Percentiles rank a stretch among this genome's conserved stretches.
These are phyloP conservation scores for Pogonognathellus flavescens DNA, from an alignment of 1,140 invertebrate species.

Conservation along the genomic window DNA sequence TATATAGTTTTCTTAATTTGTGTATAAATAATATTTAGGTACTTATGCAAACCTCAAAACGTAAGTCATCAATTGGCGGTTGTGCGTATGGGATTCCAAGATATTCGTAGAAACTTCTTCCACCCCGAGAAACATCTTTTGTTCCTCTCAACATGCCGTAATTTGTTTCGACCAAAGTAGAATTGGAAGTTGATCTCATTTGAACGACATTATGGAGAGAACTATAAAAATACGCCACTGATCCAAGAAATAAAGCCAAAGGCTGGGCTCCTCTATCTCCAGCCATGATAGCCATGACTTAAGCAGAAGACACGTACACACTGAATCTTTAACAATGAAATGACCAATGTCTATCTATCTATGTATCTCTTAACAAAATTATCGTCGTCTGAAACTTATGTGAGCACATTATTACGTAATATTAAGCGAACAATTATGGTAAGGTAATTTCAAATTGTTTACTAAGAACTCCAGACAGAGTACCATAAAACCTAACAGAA, in stretches of 20 bases:
- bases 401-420: too few species aligned
- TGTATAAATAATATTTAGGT: too few species aligned
- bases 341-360: too few species aligned
- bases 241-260: conserved; percentile 55
- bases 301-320: too few species aligned
- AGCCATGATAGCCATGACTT: background rate
- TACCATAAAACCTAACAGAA: too few species aligned
- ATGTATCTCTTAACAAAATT: too few species aligned
- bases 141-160: conserved; percentile 57
- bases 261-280: conserved; percentile 49
- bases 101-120: conserved; percentile 60
- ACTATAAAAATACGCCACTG: conserved; percentile 64
- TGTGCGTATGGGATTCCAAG: conserved; percentile 59
- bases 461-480: too few species aligned
- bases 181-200: background rate
- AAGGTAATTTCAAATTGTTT: too few species aligned
- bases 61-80: conserved; percentile 55
- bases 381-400: too few species aligned
- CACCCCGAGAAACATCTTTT: conserved; percentile 54
- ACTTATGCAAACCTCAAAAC: conserved; percentile 58
- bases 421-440: too few species aligned
- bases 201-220: conserved; percentile 55
- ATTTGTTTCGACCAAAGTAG: conserved; percentile 57
- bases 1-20: too few species aligned
- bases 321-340: too few species aligned